A percentile compares a stretch with the other conserved stretches of the same genome.
These are phyloP conservation scores for Tinamus guttatus DNA, from an alignment of 2,113 vertebrate genomes.

Conservation along the genomic window DNA sequence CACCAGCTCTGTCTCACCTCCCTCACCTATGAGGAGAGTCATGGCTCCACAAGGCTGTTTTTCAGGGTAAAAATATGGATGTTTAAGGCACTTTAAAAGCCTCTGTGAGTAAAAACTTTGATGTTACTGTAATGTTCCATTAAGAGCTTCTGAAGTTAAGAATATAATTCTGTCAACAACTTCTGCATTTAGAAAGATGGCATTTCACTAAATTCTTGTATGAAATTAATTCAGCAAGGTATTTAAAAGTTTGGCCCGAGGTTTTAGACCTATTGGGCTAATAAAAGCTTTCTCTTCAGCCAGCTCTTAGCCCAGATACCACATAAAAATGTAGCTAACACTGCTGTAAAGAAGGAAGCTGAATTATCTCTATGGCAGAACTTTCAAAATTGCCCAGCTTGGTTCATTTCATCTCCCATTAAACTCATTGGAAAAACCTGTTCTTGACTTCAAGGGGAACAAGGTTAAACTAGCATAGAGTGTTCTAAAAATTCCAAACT, in stretches of 20 bases:
- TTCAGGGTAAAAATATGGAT: not conserved
- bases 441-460: conserved; percentile 24
- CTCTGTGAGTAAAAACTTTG: not conserved
- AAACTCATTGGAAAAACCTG: conserved; percentile 27
- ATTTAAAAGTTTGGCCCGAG: not conserved
- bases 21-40: not conserved
- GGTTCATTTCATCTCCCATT: not conserved
- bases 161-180: not conserved
- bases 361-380: not conserved
- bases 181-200: not conserved
- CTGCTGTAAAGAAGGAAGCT: not conserved
- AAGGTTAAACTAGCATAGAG: conserved; percentile 38
- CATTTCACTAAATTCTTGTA: not conserved
- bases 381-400: not conserved
- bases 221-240: not conserved
- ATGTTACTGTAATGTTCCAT: not conserved
- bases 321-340: not conserved
- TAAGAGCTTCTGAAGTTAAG: conserved; percentile 13
- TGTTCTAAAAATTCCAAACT: conserved; percentile 44
- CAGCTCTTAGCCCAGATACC: not conserved
- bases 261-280: not conserved
- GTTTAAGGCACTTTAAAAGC: not conserved
- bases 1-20: not conserved
- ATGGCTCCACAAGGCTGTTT: not conserved
- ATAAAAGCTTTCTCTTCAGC: not conserved